A percentile compares a stretch with the other conserved stretches of the same genome.
These are phyloP conservation scores for Lepus europaeus DNA, from an alignment of 2,113 vertebrate species.

Conservation along the genomic window DNA sequence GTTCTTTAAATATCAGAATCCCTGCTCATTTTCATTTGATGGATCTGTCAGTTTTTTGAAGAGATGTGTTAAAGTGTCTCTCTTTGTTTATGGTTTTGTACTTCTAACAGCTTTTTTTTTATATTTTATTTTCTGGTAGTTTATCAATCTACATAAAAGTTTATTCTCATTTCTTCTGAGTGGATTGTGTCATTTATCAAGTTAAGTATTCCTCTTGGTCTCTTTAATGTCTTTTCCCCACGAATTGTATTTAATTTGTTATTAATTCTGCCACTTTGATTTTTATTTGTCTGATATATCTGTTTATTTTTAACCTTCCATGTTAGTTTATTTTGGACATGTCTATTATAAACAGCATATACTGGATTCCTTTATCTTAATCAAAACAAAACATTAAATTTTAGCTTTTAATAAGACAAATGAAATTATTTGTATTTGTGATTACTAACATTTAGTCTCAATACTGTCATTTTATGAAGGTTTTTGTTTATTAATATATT, in stretches of 20 bases:
- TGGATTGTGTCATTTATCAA: constrained; percentile 35
- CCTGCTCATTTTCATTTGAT: not conserved
- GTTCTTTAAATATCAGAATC: constrained; percentile 37
- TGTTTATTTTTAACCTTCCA: constrained; percentile 47
- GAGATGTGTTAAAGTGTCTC: not conserved
- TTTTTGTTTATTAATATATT: not conserved
- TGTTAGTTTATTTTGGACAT: constrained; percentile 52
- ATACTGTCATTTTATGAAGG: not conserved
- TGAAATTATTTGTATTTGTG: constrained; percentile 25
- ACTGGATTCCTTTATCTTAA: constrained; percentile 52
- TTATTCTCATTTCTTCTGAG: constrained; percentile 58
- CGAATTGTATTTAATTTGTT: constrained; percentile 65
- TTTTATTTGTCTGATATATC: constrained; percentile 56
- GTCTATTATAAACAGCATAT: constrained; percentile 50
- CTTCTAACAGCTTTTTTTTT: constrained; percentile 17
- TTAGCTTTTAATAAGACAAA: constrained; percentile 36
- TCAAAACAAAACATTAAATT: constrained; percentile 51
- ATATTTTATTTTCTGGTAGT: not conserved
- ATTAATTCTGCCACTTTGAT: constrained; percentile 66
- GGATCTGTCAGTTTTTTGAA: constrained; percentile 18
- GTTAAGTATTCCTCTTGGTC: constrained; percentile 36
- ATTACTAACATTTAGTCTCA: constrained; percentile 19
- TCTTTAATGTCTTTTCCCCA: constrained; percentile 37
- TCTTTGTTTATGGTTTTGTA: constrained; percentile 39
- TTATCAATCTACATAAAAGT: constrained; percentile 50